Percentiles rank a stretch among this genome's conserved stretches.
phyloP scores from a whole-genome alignment of 1,140 invertebrate genomes.

The Panulirus ornatus region DNA sequence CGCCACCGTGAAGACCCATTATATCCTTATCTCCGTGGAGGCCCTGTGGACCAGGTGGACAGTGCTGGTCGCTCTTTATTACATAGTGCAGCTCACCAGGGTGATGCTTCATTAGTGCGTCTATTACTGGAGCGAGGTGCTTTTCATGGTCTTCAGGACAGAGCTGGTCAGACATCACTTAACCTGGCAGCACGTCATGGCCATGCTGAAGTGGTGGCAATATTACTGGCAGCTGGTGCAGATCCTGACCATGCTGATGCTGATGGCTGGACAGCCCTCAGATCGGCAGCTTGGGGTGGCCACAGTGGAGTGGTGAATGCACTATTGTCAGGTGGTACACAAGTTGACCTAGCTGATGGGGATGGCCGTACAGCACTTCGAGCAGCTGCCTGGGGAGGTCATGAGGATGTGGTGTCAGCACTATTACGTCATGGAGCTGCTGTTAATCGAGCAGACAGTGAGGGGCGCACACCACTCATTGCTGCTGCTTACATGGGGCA shows the following conservation, averaged over 20 bases:
- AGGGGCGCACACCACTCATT: conserved; percentile 85
- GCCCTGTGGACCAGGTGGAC: conserved; percentile 77
- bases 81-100: conserved; percentile 87
- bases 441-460: conserved; percentile 92
- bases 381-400: conserved; percentile 84
- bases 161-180: conserved; percentile 88
- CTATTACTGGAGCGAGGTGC: conserved; percentile 82
- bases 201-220: conserved; percentile 90
- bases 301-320: conserved; percentile 88
- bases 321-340: conserved; percentile 86
- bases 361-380: conserved; percentile 94
- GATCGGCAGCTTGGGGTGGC: conserved; percentile 92
- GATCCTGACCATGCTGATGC: conserved; percentile 83
- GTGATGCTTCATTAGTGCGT: conserved; percentile 83
- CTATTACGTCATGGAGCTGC: conserved; percentile 91
- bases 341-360: conserved; percentile 89
- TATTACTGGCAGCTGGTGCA: conserved; percentile 88
- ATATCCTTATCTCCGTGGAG: conserved; percentile 74
- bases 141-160: conserved; percentile 84
- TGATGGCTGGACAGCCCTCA: conserved; percentile 81
- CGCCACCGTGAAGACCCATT: conserved; percentile 70
- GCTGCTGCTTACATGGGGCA: conserved; percentile 82
- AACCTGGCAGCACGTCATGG: conserved; percentile 91
- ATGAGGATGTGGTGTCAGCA: conserved; percentile 93
- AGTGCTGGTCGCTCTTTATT: conserved; percentile 85